These are phyloP conservation scores for Dendrocincla tyrannina DNA, from an alignment of 2,797 vertebrate species.

Conservation along the genomic window DNA sequence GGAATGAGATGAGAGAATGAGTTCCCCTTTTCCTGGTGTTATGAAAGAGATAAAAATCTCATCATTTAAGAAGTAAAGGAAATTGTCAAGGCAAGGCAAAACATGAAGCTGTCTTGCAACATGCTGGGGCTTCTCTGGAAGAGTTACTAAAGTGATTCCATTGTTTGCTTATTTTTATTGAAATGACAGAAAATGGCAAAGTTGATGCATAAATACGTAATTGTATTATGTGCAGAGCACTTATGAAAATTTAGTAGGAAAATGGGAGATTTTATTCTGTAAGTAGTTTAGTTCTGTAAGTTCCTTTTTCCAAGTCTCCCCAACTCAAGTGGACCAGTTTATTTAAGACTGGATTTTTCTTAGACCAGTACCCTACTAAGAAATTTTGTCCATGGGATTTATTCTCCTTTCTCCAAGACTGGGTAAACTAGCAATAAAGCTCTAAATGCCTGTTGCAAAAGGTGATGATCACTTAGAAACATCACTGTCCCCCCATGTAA, in stretches of 20 bases:
- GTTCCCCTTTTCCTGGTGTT: conserved; percentile 14
- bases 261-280: background rate
- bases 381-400: background rate
- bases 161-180: background rate
- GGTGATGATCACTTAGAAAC: background rate
- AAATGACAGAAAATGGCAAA: conserved; percentile 6
- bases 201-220: background rate
- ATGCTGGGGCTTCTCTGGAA: conserved; percentile 15
- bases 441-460: background rate
- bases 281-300: too few relatives aligned
- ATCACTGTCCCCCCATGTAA: background rate
- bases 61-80: conserved; percentile 5
- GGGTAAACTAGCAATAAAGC: background rate
- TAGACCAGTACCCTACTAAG: background rate
- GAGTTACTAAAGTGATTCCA: background rate
- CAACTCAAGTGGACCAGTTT: background rate
- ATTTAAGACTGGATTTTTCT: background rate
- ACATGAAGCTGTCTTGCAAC: conserved; percentile 15
- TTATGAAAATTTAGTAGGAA: background rate
- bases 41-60: conserved; percentile 16
- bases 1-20: background rate
- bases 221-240: background rate
- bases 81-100: background rate
- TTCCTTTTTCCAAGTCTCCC: background rate
- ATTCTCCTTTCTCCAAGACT: background rate